Evolutionary conservation across 2,113 vertebrate genomes (phyloP).

Genomic region (Cinclus cinclus): DNA sequence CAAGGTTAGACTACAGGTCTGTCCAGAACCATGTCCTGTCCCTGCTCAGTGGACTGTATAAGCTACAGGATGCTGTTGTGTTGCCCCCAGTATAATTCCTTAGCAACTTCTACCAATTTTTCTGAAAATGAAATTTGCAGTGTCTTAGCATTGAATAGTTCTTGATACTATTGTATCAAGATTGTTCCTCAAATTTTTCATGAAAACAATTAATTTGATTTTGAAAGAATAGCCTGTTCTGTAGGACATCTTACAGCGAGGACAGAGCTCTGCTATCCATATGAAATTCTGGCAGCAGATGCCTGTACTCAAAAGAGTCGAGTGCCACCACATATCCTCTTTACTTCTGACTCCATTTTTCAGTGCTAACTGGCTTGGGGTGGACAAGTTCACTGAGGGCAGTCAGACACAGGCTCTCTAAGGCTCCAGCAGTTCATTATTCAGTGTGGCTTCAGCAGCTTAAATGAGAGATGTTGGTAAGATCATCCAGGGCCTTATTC

Average conservation of each 20-base stretch:
- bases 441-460: neutral
- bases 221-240: neutral
- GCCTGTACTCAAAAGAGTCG: neutral
- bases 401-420: neutral
- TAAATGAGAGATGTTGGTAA: neutral
- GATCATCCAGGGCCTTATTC: neutral
- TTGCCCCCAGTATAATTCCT: neutral
- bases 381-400: neutral
- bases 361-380: neutral
- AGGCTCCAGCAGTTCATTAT: neutral
- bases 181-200: neutral
- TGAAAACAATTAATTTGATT: neutral
- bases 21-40: accelerated
- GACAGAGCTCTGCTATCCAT: neutral
- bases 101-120: neutral
- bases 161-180: neutral
- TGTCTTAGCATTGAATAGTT: neutral
- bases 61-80: neutral
- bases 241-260: neutral
- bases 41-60: neutral
- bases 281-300: neutral
- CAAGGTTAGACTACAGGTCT: neutral
- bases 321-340: neutral
- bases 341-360: neutral
- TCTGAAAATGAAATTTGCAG: neutral